A percentile compares a stretch with the other conserved stretches of the same genome.
These are phyloP conservation scores for rabbit (Oryctolagus cuniculus) DNA, from an alignment of 2,113 vertebrate genomes.

Conservation along the genomic window DNA sequence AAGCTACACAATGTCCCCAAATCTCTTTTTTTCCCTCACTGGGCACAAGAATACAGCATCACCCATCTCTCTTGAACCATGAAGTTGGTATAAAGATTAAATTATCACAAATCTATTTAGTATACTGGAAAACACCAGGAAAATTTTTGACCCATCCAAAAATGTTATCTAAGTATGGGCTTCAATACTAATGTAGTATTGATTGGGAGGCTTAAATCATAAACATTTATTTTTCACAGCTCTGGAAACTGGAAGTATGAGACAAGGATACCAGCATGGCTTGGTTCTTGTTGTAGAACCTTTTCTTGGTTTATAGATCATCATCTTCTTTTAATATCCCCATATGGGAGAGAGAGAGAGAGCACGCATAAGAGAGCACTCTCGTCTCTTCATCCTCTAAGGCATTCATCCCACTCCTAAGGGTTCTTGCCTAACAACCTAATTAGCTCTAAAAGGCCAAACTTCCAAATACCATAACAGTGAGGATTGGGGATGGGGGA, in stretches of 20 bases:
- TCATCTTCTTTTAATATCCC: not conserved
- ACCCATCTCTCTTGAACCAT: not conserved
- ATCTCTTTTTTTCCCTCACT: not conserved
- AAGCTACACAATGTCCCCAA: not conserved
- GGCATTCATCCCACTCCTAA: not conserved
- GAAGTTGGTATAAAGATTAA: not conserved
- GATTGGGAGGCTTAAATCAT: not conserved
- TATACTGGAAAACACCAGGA: not conserved
- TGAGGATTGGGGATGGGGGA: not conserved
- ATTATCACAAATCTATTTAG: not conserved
- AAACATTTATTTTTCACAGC: not conserved
- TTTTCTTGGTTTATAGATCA: fast-evolving
- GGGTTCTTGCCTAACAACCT: too few species aligned
- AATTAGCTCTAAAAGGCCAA: not conserved
- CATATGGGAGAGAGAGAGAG: not conserved
- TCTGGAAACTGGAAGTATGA: not conserved
- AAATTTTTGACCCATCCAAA: not conserved
- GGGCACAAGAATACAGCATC: not conserved
- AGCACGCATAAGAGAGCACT: not conserved
- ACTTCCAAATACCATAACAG: not conserved
- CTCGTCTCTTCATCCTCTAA: not conserved
- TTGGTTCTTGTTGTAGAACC: not conserved
- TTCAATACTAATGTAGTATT: not conserved
- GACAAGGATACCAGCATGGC: not conserved
- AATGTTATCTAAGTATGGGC: too few species aligned